Evolutionary conservation across 2,888 invertebrate species (phyloP).

Genomic region (Timema cristinae): DNA sequence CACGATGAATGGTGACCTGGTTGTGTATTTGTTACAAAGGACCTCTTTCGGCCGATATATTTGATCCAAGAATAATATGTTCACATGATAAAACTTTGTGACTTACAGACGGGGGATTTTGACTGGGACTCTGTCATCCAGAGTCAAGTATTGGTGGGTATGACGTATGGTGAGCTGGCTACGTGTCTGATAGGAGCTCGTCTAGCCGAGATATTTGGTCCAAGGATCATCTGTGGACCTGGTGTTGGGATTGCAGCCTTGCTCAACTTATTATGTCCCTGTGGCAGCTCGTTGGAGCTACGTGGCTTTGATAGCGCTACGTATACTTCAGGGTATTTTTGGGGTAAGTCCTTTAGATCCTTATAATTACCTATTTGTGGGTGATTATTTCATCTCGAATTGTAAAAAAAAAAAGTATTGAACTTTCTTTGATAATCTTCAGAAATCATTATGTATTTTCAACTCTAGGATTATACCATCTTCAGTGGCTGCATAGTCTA

Average conservation of each 20-base stretch:
- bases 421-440: too few species aligned
- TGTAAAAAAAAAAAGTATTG: too few species aligned
- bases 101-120: background rate
- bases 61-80: too few species aligned
- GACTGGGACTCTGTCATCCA: slow-evolving; percentile 1
- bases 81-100: too few species aligned
- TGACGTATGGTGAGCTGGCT: background rate
- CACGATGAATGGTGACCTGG: too few species aligned
- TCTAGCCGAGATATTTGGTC: background rate
- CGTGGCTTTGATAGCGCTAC: background rate
- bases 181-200: background rate
- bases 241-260: background rate
- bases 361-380: too few species aligned
- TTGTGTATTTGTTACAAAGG: too few species aligned
- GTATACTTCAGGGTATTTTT: background rate
- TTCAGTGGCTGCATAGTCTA: too few species aligned
- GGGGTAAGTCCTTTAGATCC: background rate
- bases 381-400: too few species aligned
- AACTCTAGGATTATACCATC: too few species aligned
- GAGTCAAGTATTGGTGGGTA: background rate
- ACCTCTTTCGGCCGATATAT: too few species aligned
- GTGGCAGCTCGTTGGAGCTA: background rate
- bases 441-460: too few species aligned
- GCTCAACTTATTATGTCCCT: background rate
- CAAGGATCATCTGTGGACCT: background rate